phyloP scores from a whole-genome alignment of 2,797 vertebrate species.

The Helicolenus hilgendorfi region DNA sequence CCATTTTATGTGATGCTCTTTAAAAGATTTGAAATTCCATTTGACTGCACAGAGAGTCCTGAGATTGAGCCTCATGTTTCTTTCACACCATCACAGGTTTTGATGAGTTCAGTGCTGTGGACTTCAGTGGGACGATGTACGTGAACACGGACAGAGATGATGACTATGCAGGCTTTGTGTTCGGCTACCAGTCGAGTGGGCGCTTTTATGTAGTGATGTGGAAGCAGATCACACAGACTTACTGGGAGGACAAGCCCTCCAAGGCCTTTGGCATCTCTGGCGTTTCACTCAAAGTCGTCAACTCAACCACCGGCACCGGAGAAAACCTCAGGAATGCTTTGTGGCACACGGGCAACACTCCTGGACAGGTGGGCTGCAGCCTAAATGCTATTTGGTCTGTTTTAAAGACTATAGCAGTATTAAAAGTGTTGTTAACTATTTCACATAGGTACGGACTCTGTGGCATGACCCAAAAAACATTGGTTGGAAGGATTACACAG shows the following conservation, averaged over 20 bases:
- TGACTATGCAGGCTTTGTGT: slow-evolving; percentile 98
- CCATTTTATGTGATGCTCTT: background rate
- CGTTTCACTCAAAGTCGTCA: slow-evolving; percentile 98
- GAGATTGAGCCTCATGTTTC: background rate
- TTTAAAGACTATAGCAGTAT: background rate
- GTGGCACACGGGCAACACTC: slow-evolving; percentile 98
- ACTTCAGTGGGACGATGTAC: slow-evolving; percentile 99
- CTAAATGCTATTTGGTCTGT: background rate
- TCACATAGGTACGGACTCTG: slow-evolving; percentile 93
- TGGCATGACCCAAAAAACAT: slow-evolving; percentile 99
- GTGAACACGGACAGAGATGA: slow-evolving; percentile 99
- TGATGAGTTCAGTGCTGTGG: slow-evolving; percentile 96
- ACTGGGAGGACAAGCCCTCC: slow-evolving; percentile 98
- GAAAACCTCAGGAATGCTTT: slow-evolving; percentile 97
- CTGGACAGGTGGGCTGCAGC: slow-evolving; percentile 92
- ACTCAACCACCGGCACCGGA: slow-evolving; percentile 96
- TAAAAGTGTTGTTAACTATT: slow-evolving; percentile 11
- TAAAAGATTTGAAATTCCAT: background rate
- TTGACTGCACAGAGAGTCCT: background rate
- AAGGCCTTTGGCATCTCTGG: slow-evolving; percentile 98
- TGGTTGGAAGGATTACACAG: slow-evolving; percentile 99
- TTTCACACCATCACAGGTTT: slow-evolving; percentile 88
- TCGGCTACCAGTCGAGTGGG: slow-evolving; percentile 98
- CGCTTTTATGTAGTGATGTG: slow-evolving; percentile 99
- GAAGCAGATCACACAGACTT: slow-evolving; percentile 99